Conservation (phyloP, 2,113 vertebrate species). For the Synchiropus splendidus region DNA sequence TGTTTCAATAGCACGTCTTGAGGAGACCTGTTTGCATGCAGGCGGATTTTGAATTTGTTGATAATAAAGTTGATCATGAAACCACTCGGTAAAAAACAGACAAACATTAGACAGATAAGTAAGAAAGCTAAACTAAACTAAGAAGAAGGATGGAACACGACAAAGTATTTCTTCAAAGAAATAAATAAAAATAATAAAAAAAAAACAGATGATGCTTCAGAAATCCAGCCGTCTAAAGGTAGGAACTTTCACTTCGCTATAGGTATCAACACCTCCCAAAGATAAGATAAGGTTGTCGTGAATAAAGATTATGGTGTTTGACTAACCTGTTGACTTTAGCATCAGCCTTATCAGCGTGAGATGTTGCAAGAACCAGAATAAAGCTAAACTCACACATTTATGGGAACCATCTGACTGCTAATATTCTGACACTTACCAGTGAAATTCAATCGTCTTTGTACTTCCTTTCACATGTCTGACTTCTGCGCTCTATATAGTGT, state of each 20-base stretch:
- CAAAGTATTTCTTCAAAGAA: too few species aligned
- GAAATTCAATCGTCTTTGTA: constrained; percentile 31
- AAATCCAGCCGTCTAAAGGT: constrained; percentile 2
- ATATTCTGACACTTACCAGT: constrained; percentile 3
- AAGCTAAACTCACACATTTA: constrained; percentile 12
- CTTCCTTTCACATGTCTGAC: constrained; percentile 23
- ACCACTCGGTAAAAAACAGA: too few species aligned
- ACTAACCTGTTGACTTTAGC: constrained; percentile 32
- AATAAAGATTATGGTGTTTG: constrained; percentile 23
- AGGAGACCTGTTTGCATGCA: too few species aligned
- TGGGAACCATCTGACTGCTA: constrained; percentile 13
- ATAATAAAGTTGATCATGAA: too few species aligned
- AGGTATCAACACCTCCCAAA: constrained; percentile 14
- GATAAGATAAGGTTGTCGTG: constrained; percentile 13
- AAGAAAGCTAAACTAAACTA: too few species aligned
- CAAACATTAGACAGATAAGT: too few species aligned
- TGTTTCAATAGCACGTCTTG: too few species aligned
- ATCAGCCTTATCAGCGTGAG: constrained; percentile 8
- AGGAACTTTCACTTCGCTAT: constrained; percentile 15
- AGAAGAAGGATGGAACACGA: too few species aligned
- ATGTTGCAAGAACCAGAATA: constrained; percentile 23
- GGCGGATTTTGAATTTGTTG: too few species aligned
- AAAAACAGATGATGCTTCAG: too few species aligned
- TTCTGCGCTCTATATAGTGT: not conserved
- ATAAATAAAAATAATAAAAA: too few species aligned